Conservation (phyloP, 2,797 vertebrate species). For the Geotrypetes seraphini region DNA sequence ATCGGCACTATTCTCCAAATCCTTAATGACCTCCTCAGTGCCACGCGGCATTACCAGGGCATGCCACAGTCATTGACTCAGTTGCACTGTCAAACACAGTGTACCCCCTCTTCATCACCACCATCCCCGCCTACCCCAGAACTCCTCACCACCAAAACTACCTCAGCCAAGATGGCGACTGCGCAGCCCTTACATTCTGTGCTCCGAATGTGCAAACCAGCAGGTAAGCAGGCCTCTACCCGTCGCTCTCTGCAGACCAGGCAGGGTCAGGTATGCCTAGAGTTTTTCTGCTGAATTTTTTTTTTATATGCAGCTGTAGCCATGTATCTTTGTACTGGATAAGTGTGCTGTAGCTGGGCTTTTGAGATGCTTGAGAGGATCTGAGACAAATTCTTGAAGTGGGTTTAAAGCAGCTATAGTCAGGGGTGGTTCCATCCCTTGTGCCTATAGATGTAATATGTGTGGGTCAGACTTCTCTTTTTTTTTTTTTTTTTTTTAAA, state of each 20-base stretch:
- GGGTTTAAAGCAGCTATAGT: too few species aligned
- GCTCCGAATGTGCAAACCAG: constrained; percentile 83
- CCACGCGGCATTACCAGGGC: constrained; percentile 95
- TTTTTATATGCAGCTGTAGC: too few species aligned
- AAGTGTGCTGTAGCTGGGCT: too few species aligned
- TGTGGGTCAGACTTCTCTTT: too few species aligned
- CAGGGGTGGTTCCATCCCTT: too few species aligned
- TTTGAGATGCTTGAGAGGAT: too few species aligned
- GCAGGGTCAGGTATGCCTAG: too few species aligned
- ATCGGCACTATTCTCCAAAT: constrained; percentile 96
- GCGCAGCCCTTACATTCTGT: constrained; percentile 55
- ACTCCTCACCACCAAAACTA: constrained; percentile 72
- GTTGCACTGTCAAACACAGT: constrained; percentile 92
- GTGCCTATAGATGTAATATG: too few species aligned
- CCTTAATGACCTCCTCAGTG: constrained; percentile 91
- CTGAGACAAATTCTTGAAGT: too few species aligned
- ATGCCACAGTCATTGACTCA: constrained; percentile 91
- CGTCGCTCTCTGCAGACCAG: rapidly evolving
- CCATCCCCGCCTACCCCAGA: constrained; percentile 56
- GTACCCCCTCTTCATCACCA: constrained; percentile 54
- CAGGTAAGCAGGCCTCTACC: constrained; percentile 53
- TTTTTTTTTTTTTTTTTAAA: too few species aligned
- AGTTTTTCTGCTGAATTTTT: too few species aligned
- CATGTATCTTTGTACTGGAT: too few species aligned
- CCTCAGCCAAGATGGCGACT: constrained; percentile 57